Percentiles rank a stretch among this genome's conserved stretches.
phyloP scores from a whole-genome alignment of 2,797 vertebrate species.

The Amphiprion clarkii region DNA sequence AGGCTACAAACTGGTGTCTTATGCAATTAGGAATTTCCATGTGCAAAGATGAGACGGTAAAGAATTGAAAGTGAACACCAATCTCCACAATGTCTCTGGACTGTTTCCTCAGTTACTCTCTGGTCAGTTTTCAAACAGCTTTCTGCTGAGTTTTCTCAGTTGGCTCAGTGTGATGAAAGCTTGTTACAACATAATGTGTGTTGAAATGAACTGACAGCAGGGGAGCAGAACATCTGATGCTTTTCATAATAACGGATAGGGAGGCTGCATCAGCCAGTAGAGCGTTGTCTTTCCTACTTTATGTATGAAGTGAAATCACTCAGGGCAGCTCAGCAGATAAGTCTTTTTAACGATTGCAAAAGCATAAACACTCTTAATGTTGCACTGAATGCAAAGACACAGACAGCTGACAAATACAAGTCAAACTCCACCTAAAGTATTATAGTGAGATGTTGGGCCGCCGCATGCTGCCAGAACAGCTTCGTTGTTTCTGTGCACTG shows the following conservation, averaged over 20 bases:
- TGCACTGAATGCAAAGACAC: no score
- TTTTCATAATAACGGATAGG: conserved; percentile 14
- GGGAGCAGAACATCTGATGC: conserved; percentile 23
- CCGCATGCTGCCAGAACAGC: no score
- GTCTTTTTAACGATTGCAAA: neutral
- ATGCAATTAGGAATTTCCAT: neutral
- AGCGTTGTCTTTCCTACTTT: neutral
- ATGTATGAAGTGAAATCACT: neutral
- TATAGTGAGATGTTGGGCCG: no score
- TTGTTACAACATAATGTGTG: conserved; percentile 53
- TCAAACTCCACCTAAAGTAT: no score
- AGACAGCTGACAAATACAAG: no score
- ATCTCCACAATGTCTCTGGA: neutral
- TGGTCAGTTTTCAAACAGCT: conserved; percentile 16
- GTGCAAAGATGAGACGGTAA: neutral
- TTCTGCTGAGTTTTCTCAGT: conserved; percentile 15
- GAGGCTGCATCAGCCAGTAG: conserved; percentile 5
- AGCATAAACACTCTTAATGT: no score
- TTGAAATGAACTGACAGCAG: conserved; percentile 46
- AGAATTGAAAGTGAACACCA: neutral
- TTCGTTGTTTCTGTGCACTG: no score
- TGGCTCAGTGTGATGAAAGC: conserved; percentile 37
- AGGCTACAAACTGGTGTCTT: conserved; percentile 2
- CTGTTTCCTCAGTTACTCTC: conserved; percentile 8
- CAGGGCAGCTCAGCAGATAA: neutral